These are phyloP conservation scores for Platygyra sinensis DNA, from an alignment of 64 coral and sea anemone species.

Conservation along the genomic window DNA sequence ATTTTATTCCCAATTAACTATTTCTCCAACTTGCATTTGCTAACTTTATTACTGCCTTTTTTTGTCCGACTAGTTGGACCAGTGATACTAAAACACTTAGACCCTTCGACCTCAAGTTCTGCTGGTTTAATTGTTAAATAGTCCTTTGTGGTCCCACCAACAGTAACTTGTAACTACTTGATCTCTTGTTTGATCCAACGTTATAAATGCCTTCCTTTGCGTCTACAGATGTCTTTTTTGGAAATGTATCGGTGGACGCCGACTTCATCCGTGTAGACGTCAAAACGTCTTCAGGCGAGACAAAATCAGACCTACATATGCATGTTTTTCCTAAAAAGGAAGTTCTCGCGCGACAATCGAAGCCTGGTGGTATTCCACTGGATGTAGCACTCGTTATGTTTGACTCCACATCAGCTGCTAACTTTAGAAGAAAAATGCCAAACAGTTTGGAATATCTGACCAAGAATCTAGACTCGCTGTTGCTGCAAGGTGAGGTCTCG, in stretches of 20 bases:
- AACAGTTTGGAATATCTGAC: constrained; percentile 44
- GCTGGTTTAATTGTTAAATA: no score
- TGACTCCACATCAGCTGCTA: constrained; percentile 76
- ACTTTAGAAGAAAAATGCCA: constrained; percentile 66
- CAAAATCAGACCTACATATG: constrained; percentile 60
- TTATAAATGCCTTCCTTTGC: not conserved
- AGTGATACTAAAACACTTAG: no score
- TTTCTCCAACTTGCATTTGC: no score
- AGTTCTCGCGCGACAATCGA: constrained; percentile 24
- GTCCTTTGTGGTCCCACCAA: no score
- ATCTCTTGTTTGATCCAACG: no score
- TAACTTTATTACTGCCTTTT: no score
- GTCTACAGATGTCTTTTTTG: constrained; percentile 1
- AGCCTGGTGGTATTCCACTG: constrained; percentile 44
- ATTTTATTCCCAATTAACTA: no score
- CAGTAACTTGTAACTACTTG: no score
- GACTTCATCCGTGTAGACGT: constrained; percentile 60
- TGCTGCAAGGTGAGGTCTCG: constrained; percentile 22
- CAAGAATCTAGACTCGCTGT: constrained; percentile 29
- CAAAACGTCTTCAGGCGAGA: not conserved
- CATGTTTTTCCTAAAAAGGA: constrained; percentile 48
- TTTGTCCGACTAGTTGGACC: no score
- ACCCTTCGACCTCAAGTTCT: no score
- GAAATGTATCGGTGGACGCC: constrained; percentile 30
- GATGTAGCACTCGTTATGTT: constrained; percentile 78